Evolutionary conservation across 2,113 vertebrate species (phyloP), one percentile per base, ranked within the genome.

Genomic region (Prunella himalayana): DNA sequence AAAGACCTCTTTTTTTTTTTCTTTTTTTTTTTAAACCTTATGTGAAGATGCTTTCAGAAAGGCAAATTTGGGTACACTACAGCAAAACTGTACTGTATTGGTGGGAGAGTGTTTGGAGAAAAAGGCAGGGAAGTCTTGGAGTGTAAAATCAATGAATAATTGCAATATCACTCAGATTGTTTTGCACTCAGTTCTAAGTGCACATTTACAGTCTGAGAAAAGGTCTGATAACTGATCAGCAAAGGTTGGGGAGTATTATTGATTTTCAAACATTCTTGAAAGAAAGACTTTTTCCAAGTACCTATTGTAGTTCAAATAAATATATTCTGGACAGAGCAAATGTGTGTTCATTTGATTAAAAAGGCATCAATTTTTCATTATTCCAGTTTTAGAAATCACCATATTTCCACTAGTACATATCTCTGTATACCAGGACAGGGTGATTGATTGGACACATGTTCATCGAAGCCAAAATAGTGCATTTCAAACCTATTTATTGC

Each of bases 401-500:
- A 3, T 92, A 70, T 94, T 95, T 95, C 57, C 50, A 57, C 51
- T 69, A 65, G 69, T 60, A 78, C 90, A 41, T 88, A 94, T 88
- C 84, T 91, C 63, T 82, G 16, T 84, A 44, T 45, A 65, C 33
- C 53, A 86, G 72, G 65, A 65, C 12, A 86, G 57, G 33, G 61
- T 83, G 94, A 97, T 69, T 92, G 76, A 93, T 94, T 82, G 22
- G 53, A 59, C 60, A 84, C 8, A 3, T 92, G 71, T 80, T 97
- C 77, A 75, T 93, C 30, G 76, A 82, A 83, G 63, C 39, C 63
- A 91, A 42, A 51, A 70, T 35, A 86, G 45, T 69, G 95, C 22
- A 91, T 97, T 97, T 94, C 88, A 75, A 95, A 93, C 15, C 54
- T 84, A 77, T 92, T 96, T 91, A 91, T 86, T 79, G 92, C 77